Percentiles rank a stretch among this genome's conserved stretches.
These are phyloP conservation scores for Drosophila truncata DNA, from an alignment of 1,140 invertebrate species.

Conservation along the genomic window DNA sequence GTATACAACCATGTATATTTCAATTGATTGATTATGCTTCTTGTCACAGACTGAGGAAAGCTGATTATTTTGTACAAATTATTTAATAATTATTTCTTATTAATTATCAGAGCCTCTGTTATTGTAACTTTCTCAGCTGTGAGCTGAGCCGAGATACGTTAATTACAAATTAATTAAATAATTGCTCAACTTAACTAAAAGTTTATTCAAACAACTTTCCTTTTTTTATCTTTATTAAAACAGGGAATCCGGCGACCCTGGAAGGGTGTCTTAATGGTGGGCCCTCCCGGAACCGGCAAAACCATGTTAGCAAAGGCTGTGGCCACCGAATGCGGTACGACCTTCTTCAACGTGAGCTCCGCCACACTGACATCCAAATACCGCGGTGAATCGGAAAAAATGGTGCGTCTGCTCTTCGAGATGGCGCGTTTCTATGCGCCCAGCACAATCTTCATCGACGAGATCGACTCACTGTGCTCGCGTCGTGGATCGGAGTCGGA, in stretches of 20 bases:
- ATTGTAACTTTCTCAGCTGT: background rate
- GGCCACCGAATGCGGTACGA: conserved; percentile 99
- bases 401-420: conserved; percentile 98
- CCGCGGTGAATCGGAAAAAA: conserved; percentile 99
- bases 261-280: conserved; percentile 97
- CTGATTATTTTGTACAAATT: background rate
- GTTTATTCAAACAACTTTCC: background rate
- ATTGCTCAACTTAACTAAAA: background rate
- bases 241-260: conserved; percentile 93
- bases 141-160: background rate
- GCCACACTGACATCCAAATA: conserved; percentile 99
- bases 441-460: conserved; percentile 99
- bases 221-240: conserved; percentile 1
- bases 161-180: background rate
- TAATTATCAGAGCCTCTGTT: background rate
- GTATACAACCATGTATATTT: background rate
- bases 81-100: background rate
- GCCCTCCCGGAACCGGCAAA: conserved; percentile 95
- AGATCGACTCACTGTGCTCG: conserved; percentile 99
- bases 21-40: conserved; percentile 3
- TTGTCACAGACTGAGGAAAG: background rate
- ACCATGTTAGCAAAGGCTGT: conserved; percentile 99
- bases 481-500: conserved; percentile 98
- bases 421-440: conserved; percentile 99
- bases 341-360: conserved; percentile 99